Conservation (phyloP, 2,797 vertebrate species). For the Poecilia gillii region DNA sequence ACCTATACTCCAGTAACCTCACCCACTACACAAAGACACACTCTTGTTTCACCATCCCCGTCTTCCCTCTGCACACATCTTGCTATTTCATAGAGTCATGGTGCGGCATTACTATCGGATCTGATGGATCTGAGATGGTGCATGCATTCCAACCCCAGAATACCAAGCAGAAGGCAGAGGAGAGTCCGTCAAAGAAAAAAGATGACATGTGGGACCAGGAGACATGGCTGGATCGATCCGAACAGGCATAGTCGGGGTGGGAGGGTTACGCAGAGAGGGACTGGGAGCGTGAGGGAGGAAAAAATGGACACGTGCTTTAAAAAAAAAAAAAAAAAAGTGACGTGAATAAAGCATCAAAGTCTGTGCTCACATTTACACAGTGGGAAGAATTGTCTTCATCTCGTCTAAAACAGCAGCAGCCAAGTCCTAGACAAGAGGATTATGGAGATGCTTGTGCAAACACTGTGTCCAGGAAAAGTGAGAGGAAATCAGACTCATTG, state of each 20-base stretch:
- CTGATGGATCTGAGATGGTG: conserved; percentile 81
- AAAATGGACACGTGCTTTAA: conserved; percentile 69
- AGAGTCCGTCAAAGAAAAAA: conserved; percentile 78
- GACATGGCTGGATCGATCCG: conserved; percentile 78
- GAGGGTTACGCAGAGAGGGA: conserved; percentile 38
- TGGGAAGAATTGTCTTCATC: conserved; percentile 44
- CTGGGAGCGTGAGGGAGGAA: conserved; percentile 10
- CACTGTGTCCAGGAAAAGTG: conserved; percentile 44
- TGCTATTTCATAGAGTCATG: conserved; percentile 65
- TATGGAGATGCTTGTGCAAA: conserved; percentile 48
- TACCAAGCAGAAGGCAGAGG: conserved; percentile 78
- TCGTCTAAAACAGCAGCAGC: conserved; percentile 43
- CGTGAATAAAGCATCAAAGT: conserved; percentile 78
- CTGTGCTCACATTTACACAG: conserved; percentile 44
- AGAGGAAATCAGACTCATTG: conserved; percentile 29
- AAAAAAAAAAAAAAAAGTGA: conserved; percentile 46
- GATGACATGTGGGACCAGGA: conserved; percentile 80
- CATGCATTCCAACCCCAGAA: conserved; percentile 75
- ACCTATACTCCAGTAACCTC: conserved; percentile 53
- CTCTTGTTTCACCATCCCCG: conserved; percentile 12
- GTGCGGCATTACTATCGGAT: conserved; percentile 74
- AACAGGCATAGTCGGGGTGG: conserved; percentile 26
- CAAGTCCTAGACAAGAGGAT: conserved; percentile 42
- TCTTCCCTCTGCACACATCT: conserved; percentile 58
- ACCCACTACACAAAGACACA: background rate